Evolutionary conservation across 2,113 vertebrate species (phyloP).

Genomic region (Odobenus rosmarus): DNA sequence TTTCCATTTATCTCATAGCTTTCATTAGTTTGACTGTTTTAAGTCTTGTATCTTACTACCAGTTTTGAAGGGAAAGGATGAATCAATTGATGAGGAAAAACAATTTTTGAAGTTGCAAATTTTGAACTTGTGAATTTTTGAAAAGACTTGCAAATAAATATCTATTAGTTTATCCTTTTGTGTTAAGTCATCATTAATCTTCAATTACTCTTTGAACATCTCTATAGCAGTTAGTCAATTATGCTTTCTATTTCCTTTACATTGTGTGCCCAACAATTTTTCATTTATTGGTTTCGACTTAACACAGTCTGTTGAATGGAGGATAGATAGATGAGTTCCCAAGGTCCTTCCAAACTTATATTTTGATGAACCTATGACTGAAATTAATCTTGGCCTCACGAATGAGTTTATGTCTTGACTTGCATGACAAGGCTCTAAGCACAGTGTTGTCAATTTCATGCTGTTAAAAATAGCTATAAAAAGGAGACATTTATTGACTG

Average conservation of each 20-base stretch:
- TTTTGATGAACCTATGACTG: not conserved
- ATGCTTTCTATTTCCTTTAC: slow-evolving; percentile 13
- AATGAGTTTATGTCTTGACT: slow-evolving; percentile 4
- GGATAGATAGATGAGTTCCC: not conserved
- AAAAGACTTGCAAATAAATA: not conserved
- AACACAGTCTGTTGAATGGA: not conserved
- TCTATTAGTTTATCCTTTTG: not conserved
- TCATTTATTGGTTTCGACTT: slow-evolving; percentile 8
- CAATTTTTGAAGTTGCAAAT: slow-evolving; percentile 10
- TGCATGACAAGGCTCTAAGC: not conserved
- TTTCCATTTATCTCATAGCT: not conserved
- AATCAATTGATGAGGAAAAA: not conserved
- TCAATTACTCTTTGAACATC: not conserved
- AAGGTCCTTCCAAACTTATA: not conserved
- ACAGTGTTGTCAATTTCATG: not conserved
- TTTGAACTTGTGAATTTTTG: not conserved
- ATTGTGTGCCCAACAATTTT: not conserved
- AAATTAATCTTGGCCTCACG: not conserved
- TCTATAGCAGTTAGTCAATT: not conserved
- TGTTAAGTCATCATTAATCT: not conserved
- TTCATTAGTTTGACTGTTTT: not conserved
- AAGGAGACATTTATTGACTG: not conserved
- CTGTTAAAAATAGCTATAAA: not conserved
- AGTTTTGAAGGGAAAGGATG: not conserved
- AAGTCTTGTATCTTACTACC: not conserved